These are phyloP conservation scores for Cherax destructor DNA, from an alignment of 1,140 invertebrate genomes.

Conservation along the genomic window DNA sequence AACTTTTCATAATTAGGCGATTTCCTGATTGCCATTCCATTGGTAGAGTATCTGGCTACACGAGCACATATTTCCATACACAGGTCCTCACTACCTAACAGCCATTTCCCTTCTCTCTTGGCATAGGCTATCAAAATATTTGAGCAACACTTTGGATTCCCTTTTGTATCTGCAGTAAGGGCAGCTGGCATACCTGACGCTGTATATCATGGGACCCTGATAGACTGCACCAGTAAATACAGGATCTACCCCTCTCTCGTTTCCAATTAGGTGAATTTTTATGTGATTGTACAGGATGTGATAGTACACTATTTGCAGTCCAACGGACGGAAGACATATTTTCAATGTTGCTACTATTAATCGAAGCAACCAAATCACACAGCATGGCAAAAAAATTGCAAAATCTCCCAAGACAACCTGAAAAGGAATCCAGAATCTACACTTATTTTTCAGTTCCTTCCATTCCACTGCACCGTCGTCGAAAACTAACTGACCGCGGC, in stretches of 20 bases:
- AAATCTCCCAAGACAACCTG: slow-evolving; percentile 15
- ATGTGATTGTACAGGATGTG: slow-evolving; percentile 31
- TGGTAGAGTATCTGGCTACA: background rate
- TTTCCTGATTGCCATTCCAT: too few species aligned
- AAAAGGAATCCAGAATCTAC: slow-evolving; percentile 18
- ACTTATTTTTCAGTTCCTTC: slow-evolving; percentile 7
- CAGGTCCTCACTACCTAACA: background rate
- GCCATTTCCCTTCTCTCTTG: slow-evolving; percentile 31
- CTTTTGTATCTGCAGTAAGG: slow-evolving; percentile 42
- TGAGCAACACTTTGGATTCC: background rate
- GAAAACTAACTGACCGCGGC: slow-evolving; percentile 29
- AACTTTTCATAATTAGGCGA: too few species aligned
- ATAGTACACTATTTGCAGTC: slow-evolving; percentile 27
- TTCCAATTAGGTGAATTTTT: slow-evolving; percentile 31
- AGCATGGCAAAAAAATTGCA: background rate
- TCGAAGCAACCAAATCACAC: slow-evolving; percentile 11
- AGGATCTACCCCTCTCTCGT: slow-evolving; percentile 32
- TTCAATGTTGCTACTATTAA: background rate
- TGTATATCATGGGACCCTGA: slow-evolving; percentile 40
- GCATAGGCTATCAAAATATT: slow-evolving; percentile 21
- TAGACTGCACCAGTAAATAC: slow-evolving; percentile 23
- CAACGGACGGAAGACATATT: slow-evolving; percentile 12
- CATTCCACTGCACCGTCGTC: slow-evolving; percentile 13
- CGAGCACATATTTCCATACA: background rate
- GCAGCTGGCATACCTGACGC: slow-evolving; percentile 38